Evolutionary conservation across 1,140 invertebrate species (phyloP).

Genomic region (Ephestia elutella): DNA sequence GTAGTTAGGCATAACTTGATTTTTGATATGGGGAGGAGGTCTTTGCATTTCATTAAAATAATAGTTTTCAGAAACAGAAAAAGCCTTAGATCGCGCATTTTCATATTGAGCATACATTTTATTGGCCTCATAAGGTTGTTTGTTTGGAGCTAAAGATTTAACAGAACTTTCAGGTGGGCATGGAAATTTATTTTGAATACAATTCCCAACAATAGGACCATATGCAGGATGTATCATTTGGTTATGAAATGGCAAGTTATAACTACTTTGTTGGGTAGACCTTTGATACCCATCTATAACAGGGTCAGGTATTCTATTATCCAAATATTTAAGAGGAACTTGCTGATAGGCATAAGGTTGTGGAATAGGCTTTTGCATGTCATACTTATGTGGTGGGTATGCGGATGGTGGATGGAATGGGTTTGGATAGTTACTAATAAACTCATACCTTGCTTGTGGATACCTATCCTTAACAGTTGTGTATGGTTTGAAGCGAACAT

Average conservation of each 20-base stretch:
- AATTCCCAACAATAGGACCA: conserved; percentile 45
- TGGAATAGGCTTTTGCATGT: conserved; percentile 46
- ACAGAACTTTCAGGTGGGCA: conserved; percentile 37
- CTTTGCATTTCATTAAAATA: conserved; percentile 49
- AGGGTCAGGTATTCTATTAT: conserved; percentile 49
- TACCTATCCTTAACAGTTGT: conserved; percentile 52
- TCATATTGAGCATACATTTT: conserved; percentile 61
- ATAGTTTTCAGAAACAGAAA: conserved; percentile 42
- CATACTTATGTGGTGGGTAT: conserved; percentile 55
- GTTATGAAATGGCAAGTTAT: conserved; percentile 45
- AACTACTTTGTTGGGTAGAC: conserved; percentile 42
- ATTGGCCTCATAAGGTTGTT: conserved; percentile 51
- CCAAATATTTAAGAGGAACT: conserved; percentile 57
- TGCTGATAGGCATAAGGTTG: conserved; percentile 59
- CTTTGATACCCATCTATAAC: conserved; percentile 55
- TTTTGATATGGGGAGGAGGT: conserved; percentile 36
- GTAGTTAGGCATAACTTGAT: conserved; percentile 42
- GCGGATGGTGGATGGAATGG: conserved; percentile 45
- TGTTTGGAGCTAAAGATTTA: conserved; percentile 45
- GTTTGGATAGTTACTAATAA: conserved; percentile 56
- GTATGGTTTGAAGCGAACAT: conserved; percentile 62
- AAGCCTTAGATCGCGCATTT: conserved; percentile 40
- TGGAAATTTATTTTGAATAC: conserved; percentile 52
- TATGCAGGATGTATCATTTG: conserved; percentile 50
- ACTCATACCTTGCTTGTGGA: conserved; percentile 63